phyloP scores from a whole-genome alignment of 2,113 vertebrate genomes.

The Eulemur rufifrons region DNA sequence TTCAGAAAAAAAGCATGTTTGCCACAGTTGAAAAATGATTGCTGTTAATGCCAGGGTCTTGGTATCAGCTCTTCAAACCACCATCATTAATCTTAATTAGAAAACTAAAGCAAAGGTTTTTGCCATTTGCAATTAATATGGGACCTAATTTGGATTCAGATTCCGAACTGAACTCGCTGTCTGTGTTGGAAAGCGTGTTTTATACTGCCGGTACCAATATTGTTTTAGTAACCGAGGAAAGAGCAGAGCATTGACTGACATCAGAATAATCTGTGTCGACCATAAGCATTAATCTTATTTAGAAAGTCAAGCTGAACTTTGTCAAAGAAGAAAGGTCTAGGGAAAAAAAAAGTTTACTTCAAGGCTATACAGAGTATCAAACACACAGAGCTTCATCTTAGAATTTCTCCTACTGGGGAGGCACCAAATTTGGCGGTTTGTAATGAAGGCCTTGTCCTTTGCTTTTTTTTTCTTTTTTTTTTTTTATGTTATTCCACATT shows the following conservation, averaged over 20 bases:
- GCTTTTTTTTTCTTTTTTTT: neutral
- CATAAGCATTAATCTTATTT: conserved; percentile 76
- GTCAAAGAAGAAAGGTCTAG: conserved; percentile 63
- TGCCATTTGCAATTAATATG: conserved; percentile 68
- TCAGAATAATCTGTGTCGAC: conserved; percentile 64
- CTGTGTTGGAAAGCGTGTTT: conserved; percentile 67
- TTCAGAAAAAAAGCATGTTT: conserved; percentile 9
- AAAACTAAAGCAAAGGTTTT: conserved; percentile 65
- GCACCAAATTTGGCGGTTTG: neutral
- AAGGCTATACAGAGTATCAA: neutral
- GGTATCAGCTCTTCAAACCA: conserved; percentile 54
- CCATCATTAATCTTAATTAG: conserved; percentile 78
- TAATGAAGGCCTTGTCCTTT: neutral
- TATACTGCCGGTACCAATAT: conserved; percentile 69
- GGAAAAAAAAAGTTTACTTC: conserved; percentile 35
- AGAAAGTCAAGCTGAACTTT: conserved; percentile 76
- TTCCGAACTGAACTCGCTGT: conserved; percentile 59
- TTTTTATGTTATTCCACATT: neutral
- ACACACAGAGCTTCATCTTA: neutral
- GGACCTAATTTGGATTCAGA: conserved; percentile 71
- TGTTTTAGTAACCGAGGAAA: conserved; percentile 58
- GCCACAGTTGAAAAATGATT: conserved; percentile 67
- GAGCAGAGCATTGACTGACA: conserved; percentile 54
- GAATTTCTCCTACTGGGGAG: neutral
- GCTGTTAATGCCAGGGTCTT: conserved; percentile 62